phyloP scores from a whole-genome alignment of 2,113 vertebrate species.

The Collichthys lucidus region DNA sequence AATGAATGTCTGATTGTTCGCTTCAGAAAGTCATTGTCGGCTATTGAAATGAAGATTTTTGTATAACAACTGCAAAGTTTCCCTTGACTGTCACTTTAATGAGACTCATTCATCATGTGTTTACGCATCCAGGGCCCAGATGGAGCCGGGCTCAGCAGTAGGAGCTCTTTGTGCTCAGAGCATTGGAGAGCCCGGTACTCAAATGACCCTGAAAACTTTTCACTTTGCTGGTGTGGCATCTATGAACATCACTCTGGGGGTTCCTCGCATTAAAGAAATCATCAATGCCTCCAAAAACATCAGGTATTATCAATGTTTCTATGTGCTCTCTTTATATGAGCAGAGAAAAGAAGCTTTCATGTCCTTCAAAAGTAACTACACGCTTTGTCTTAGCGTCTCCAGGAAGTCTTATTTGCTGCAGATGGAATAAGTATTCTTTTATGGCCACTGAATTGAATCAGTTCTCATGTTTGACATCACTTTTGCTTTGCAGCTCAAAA shows the following conservation, averaged over 20 bases:
- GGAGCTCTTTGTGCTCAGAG: conserved; percentile 98
- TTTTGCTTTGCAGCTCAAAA: conserved; percentile 3
- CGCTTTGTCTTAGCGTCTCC: not conserved
- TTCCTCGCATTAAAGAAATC: conserved; percentile 98
- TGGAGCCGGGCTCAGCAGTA: conserved; percentile 98
- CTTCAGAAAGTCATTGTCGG: no score
- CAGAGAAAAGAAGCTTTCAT: not conserved
- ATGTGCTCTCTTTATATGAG: not conserved
- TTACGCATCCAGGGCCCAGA: conserved; percentile 89
- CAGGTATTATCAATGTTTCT: conserved; percentile 80
- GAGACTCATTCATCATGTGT: not conserved
- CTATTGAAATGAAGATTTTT: not conserved
- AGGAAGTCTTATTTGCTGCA: not conserved
- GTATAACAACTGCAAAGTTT: not conserved
- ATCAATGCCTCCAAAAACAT: conserved; percentile 99
- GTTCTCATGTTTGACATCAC: not conserved
- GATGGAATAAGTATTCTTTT: not conserved
- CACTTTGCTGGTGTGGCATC: conserved; percentile 98
- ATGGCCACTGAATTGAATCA: not conserved
- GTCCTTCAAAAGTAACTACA: not conserved
- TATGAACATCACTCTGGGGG: conserved; percentile 98
- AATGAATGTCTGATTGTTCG: no score
- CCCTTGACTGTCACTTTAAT: not conserved
- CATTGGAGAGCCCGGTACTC: conserved; percentile 97
- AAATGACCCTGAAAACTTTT: conserved; percentile 99